Conservation (phyloP, 1,140 invertebrate species). For the Pogonomyrmex barbatus region DNA sequence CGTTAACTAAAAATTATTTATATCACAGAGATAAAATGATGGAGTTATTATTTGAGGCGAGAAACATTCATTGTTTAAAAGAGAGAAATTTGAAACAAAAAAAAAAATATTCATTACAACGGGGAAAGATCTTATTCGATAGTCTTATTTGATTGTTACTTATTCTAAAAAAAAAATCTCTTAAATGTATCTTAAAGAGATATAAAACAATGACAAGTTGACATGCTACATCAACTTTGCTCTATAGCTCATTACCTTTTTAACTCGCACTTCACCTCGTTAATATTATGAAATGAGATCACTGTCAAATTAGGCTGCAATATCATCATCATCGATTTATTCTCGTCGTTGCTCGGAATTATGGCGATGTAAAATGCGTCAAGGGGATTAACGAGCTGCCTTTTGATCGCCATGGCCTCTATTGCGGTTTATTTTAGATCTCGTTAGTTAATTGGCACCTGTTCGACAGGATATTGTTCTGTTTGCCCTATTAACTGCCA, state of each 20-base stretch:
- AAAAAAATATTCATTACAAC: neutral
- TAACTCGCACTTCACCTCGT: neutral
- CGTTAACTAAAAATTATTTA: slow-evolving; percentile 8
- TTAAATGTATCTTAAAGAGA: neutral
- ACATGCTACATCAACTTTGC: neutral
- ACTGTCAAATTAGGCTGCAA: slow-evolving; percentile 7
- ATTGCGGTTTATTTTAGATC: slow-evolving; percentile 69
- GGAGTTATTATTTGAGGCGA: neutral
- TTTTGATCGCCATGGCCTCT: slow-evolving; percentile 58
- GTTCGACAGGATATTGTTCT: slow-evolving; percentile 57
- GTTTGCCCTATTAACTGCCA: slow-evolving; percentile 19
- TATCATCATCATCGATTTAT: slow-evolving; percentile 47
- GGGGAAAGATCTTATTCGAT: neutral
- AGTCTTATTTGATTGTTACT: neutral
- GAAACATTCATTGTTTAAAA: neutral
- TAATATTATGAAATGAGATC: slow-evolving; percentile 17
- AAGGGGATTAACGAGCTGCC: slow-evolving; percentile 58
- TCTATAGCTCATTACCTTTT: neutral
- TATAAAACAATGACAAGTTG: neutral
- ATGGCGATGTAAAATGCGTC: slow-evolving; percentile 33
- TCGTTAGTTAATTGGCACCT: slow-evolving; percentile 70
- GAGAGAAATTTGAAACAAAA: neutral
- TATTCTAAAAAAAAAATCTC: neutral
- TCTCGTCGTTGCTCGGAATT: slow-evolving; percentile 60
- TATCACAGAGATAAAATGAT: neutral